These are phyloP conservation scores for Phoenicopterus ruber DNA, from an alignment of 2,113 vertebrate species.

Conservation along the genomic window DNA sequence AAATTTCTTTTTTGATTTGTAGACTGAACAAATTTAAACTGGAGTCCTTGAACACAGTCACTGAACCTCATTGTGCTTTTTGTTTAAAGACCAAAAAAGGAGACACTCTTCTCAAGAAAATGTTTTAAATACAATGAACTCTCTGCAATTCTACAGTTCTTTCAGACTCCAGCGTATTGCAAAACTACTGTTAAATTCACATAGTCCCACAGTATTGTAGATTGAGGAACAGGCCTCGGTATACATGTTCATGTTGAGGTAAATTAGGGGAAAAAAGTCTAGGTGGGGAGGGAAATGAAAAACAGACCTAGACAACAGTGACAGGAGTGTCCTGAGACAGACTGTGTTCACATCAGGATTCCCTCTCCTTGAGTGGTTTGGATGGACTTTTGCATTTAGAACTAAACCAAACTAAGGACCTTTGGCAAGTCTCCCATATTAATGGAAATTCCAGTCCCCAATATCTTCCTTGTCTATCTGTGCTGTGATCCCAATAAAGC, in stretches of 20 bases:
- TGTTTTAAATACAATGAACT: not conserved
- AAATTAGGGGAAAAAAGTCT: not conserved
- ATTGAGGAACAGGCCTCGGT: not conserved
- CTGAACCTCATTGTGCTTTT: not conserved
- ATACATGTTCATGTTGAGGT: not conserved
- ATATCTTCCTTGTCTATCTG: not conserved
- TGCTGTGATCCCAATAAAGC: not conserved
- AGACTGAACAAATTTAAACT: slow-evolving; percentile 47
- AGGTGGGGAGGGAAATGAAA: not conserved
- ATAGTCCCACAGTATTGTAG: not conserved
- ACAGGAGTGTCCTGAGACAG: not conserved
- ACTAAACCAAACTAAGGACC: not conserved
- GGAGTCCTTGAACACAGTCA: slow-evolving; percentile 11
- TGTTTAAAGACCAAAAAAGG: slow-evolving; percentile 29
- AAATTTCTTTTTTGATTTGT: slow-evolving; percentile 50
- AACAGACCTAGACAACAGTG: not conserved
- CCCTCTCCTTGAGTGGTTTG: not conserved
- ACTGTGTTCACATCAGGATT: not conserved
- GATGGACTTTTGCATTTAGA: not conserved
- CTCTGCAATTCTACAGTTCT: not conserved
- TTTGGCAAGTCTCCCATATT: not conserved
- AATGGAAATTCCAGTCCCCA: not conserved
- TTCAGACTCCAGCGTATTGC: not conserved
- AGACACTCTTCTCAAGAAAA: not conserved
- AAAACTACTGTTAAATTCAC: not conserved